Evolutionary conservation across 2,113 vertebrate genomes (phyloP).

Genomic region (Chionodraco myersi): DNA sequence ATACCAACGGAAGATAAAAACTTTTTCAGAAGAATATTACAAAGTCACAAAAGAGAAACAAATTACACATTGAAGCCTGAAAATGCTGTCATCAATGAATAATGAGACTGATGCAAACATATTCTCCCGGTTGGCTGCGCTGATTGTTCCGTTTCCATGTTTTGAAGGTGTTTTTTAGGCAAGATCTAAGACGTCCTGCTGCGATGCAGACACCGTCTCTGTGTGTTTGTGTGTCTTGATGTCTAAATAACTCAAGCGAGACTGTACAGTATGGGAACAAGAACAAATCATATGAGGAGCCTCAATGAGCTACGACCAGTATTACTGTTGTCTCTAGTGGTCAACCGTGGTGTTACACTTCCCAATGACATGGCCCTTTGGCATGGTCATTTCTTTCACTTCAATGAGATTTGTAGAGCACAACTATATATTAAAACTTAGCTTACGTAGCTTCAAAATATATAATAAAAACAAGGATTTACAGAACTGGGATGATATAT

Average conservation of each 20-base stretch:
- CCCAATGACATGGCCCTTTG: not conserved
- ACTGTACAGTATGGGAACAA: not conserved
- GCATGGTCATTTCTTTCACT: not conserved
- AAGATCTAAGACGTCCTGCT: slow-evolving; percentile 54
- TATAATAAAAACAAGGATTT: not conserved
- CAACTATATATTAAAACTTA: not conserved
- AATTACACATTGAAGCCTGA: slow-evolving; percentile 17
- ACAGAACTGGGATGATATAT: not conserved
- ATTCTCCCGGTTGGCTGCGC: slow-evolving; percentile 41
- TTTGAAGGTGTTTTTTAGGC: slow-evolving; percentile 61
- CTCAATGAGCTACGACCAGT: slow-evolving; percentile 2
- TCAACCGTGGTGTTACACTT: slow-evolving; percentile 37
- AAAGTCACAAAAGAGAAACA: slow-evolving; percentile 7
- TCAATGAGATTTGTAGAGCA: not conserved
- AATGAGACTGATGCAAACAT: slow-evolving; percentile 62
- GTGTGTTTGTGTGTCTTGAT: slow-evolving; percentile 13
- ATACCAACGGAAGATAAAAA: not conserved
- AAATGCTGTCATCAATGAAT: slow-evolving; percentile 62
- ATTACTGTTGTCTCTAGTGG: slow-evolving; percentile 71
- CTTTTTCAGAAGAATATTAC: not conserved
- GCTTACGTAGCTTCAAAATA: not conserved
- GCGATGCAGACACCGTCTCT: slow-evolving; percentile 14
- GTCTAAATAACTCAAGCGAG: not conserved
- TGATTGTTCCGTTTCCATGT: slow-evolving; percentile 51
- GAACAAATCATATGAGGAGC: not conserved